Percentiles rank a stretch among this genome's conserved stretches.
These are phyloP conservation scores for Symphodus melops DNA, from an alignment of 2,113 vertebrate species.

Conservation along the genomic window DNA sequence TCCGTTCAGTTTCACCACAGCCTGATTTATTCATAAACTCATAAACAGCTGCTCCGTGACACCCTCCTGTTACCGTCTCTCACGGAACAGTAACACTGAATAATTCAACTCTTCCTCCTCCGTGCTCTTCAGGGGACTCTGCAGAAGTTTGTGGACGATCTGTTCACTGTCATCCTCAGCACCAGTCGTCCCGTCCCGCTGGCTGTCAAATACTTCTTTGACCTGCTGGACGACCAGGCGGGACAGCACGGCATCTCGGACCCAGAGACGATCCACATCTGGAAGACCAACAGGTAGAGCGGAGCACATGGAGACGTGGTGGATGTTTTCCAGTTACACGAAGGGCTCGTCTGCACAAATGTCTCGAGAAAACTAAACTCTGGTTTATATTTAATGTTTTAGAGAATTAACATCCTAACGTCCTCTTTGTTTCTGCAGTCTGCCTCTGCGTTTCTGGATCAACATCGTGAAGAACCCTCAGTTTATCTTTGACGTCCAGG, in stretches of 20 bases:
- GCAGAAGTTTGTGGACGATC: slow-evolving; percentile 98
- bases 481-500: slow-evolving; percentile 98
- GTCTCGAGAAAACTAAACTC: background rate
- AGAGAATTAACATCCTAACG: background rate
- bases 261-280: slow-evolving; percentile 97
- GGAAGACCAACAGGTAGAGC: slow-evolving; percentile 97
- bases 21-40: no score
- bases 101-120: background rate
- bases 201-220: slow-evolving; percentile 98
- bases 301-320: background rate
- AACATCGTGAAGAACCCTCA: slow-evolving; percentile 99
- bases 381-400: background rate
- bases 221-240: slow-evolving; percentile 96
- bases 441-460: slow-evolving; percentile 98
- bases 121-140: slow-evolving; percentile 88
- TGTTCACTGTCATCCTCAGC: slow-evolving; percentile 97
- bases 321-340: background rate
- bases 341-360: no score
- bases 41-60: no score
- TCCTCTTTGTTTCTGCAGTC: slow-evolving; percentile 75
- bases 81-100: no score
- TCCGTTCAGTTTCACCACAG: no score
- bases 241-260: slow-evolving; percentile 90
- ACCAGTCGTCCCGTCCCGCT: slow-evolving; percentile 93
- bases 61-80: no score